Evolutionary conservation across 2,888 invertebrate genomes (phyloP), one percentile per base, ranked within the genome.

Genomic region (Elysia crispata): DNA sequence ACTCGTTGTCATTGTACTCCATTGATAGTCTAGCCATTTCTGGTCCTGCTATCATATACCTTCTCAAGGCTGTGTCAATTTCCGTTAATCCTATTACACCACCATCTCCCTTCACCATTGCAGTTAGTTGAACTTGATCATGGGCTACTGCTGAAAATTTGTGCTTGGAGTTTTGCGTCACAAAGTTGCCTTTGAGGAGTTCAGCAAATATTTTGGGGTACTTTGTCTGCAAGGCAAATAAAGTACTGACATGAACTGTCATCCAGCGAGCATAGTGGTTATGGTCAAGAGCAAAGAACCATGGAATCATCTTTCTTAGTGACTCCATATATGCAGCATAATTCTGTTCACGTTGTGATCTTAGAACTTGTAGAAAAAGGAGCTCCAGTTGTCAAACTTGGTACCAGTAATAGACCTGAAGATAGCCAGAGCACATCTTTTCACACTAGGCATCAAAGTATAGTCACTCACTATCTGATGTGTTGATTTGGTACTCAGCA

Each of bases 41-140:
- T 66, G 83, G 83, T 20, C 81, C 81, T 49, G 79, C 73, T 6
- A 80, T 67, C 81, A 82, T 78, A 79, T 82, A 84, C 18, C 77
- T 15, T 25, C 57, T 69, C 1, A 83, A 49, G 11, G 83, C 82
- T 28, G 23, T 31, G 15, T 79, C 76, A 30, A 82, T 85, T 72
- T 81, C 82, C 28, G 84, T 84, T 5, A 81, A n/a, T 15, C 83
- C 84, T 50, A 77, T 82, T 20, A 13, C 20, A 13, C 85, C 83
- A 49, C 84, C 81, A 25, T 70, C 72, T 15, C 79, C 84, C 74
- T 83, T 84, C 30, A 83, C 73, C 8, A 81, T 8, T 18, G 62
- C 73, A 72, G 84, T 85, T 23, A 81, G 62, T 50, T 85, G 85
- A 23, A 74, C 79, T 28, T 85, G 85, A 54, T 85, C 84, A 64